Evolutionary conservation across 2,888 invertebrate species (phyloP), one percentile per base, ranked within the genome.

Genomic region (Dioctria rufipes): DNA sequence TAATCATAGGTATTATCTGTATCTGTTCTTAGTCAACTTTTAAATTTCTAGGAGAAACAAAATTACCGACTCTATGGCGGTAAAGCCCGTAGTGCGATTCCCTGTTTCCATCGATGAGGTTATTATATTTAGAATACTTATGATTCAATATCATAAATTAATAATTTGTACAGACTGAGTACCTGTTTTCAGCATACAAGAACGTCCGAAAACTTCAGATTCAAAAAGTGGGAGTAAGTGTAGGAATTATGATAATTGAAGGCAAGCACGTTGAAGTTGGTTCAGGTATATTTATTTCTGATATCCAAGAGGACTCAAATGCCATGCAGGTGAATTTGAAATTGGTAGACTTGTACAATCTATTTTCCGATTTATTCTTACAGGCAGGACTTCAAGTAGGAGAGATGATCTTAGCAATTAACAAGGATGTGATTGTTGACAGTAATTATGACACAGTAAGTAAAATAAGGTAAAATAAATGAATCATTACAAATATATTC

Each of bases 371-470:
- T 4, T 25, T 9, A 39, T 42, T 13, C 25, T 91, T 91, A 3
- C 91, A 96, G 95, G 96, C 96, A 85, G 97, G 98, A 78, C 92
- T 99, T 67, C 95, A 95, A 90, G 98, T 98, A 80, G 99, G 99
- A 83, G 99, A 99, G 90, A 96, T 99, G 95, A 95, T 99, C 84
- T 91, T 99, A 82, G 95, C 97, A 63, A 97, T 99, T 71, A 99
- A 99, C 90, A 95, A 96, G 86, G 97, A 98, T 86, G 95, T 97
- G 39, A 90, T 97, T 78, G 91, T 96, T 13, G 96, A 95, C 83
- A 94, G 95, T 83, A 96, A 93, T 87, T 97, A 97, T 86, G 96
- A 97, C 86, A 93, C 94, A 87, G 96, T 96, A 90, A 90, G 90
- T 58, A 54, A 9, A 25, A 25, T 25, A 25, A 25, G 25, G 25